These are phyloP conservation scores for Anniella stebbinsi DNA, from an alignment of 2,797 vertebrate genomes.

Conservation along the genomic window DNA sequence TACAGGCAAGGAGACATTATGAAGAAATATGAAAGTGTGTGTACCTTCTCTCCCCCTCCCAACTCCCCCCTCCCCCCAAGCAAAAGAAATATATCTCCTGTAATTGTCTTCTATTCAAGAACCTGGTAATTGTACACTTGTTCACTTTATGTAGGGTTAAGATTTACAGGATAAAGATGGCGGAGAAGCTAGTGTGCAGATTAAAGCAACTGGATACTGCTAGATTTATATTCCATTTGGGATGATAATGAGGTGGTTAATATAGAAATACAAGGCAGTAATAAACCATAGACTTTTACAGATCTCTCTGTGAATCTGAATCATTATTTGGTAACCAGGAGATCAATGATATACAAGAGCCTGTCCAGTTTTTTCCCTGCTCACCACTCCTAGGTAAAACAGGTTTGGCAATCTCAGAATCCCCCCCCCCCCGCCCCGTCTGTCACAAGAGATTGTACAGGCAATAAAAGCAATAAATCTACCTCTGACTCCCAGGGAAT, in stretches of 20 bases:
- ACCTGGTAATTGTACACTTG: background rate
- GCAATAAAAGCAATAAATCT: conserved; percentile 58
- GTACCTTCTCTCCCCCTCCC: background rate
- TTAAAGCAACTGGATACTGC: conserved; percentile 67
- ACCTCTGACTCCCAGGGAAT: background rate
- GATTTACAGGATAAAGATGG: conserved; percentile 60
- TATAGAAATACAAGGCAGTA: conserved; percentile 75
- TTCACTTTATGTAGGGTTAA: background rate
- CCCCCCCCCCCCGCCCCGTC: background rate
- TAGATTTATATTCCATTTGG: conserved; percentile 76
- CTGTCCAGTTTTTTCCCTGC: conserved; percentile 25
- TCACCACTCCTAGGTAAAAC: conserved; percentile 44
- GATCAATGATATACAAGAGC: conserved; percentile 68
- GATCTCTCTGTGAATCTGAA: conserved; percentile 75
- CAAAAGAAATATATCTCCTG: conserved; percentile 15
- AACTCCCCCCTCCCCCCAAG: background rate
- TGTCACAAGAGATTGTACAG: conserved; percentile 44
- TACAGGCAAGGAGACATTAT: rapidly evolving
- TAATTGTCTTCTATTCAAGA: background rate
- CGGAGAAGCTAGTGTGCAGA: background rate
- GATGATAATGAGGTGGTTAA: conserved; percentile 79
- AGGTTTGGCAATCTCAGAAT: conserved; percentile 40
- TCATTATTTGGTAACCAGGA: conserved; percentile 68
- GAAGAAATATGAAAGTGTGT: rapidly evolving
- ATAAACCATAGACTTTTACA: conserved; percentile 77